Conservation (phyloP, 1,140 invertebrate genomes). For the Spodoptera frugiperda region DNA sequence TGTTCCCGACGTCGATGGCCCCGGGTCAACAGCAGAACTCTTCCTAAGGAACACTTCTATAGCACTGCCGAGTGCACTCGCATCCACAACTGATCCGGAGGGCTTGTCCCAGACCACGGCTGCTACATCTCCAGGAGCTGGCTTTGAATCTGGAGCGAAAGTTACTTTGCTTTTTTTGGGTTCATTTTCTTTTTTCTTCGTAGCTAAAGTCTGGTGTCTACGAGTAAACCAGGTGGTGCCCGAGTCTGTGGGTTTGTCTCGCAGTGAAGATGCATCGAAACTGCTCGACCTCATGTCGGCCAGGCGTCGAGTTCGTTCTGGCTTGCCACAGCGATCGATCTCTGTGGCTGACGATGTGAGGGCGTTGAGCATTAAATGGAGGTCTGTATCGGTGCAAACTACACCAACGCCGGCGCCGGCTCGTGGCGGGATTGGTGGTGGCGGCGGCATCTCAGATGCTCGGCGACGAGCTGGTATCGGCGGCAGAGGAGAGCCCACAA, state of each 20-base stretch:
- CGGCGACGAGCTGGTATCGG: conserved; percentile 87
- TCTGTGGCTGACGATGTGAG: conserved; percentile 93
- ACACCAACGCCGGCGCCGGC: conserved; percentile 87
- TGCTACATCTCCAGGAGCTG: conserved; percentile 71
- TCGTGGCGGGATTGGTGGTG: conserved; percentile 80
- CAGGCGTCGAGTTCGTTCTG: conserved; percentile 80
- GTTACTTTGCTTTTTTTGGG: conserved; percentile 86
- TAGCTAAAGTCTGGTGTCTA: conserved; percentile 90
- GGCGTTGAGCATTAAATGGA: conserved; percentile 92
- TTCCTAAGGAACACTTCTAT: conserved; percentile 92
- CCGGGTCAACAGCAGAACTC: conserved; percentile 80
- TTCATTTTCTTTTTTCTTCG: conserved; percentile 88
- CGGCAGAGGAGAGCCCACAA: conserved; percentile 86
- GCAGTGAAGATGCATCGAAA: conserved; percentile 91
- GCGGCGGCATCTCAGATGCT: conserved; percentile 89
- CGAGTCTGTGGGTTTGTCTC: conserved; percentile 83
- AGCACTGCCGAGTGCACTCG: conserved; percentile 91
- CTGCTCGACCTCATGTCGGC: conserved; percentile 91
- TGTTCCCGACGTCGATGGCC: conserved; percentile 79
- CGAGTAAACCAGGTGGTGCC: conserved; percentile 91
- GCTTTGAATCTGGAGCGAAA: conserved; percentile 77
- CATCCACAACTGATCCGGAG: conserved; percentile 91
- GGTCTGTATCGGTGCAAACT: conserved; percentile 92
- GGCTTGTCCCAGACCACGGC: conserved; percentile 90
- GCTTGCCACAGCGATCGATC: conserved; percentile 88